Evolutionary conservation across 1,140 invertebrate genomes (phyloP).

Genomic region (Ruditapes philippinarum): DNA sequence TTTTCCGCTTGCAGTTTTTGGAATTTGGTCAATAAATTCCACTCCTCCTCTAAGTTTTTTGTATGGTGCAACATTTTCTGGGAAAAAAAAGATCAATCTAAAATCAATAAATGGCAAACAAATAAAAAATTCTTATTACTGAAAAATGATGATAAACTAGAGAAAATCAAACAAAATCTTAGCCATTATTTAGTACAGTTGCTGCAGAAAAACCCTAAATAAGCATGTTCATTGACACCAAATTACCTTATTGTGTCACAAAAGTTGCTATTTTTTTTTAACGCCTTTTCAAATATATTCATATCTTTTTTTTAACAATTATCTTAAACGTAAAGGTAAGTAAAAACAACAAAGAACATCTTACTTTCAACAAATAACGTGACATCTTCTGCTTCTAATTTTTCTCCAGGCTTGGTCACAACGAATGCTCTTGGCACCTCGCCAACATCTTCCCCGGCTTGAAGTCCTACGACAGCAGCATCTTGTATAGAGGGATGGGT

Average conservation of each 20-base stretch:
- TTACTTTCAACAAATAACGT: slow-evolving; percentile 75
- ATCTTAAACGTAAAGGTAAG: no score
- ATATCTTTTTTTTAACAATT: no score
- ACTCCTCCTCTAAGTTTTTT: slow-evolving; percentile 82
- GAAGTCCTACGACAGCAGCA: slow-evolving; percentile 93
- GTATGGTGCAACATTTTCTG: slow-evolving; percentile 77
- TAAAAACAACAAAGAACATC: slow-evolving; percentile 4
- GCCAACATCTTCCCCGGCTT: slow-evolving; percentile 90
- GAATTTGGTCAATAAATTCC: slow-evolving; percentile 79
- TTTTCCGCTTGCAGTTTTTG: slow-evolving; percentile 80
- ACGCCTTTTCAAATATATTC: no score
- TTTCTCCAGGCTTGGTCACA: slow-evolving; percentile 88
- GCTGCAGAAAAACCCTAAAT: no score
- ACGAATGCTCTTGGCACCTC: slow-evolving; percentile 93
- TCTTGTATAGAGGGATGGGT: slow-evolving; percentile 92
- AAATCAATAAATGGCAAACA: no score
- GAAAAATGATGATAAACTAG: no score
- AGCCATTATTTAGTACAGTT: no score
- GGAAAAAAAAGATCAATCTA: slow-evolving; percentile 56
- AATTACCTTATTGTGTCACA: no score
- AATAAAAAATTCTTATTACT: no score
- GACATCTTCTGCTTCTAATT: slow-evolving; percentile 66
- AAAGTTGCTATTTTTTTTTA: no score
- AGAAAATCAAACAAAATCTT: no score
- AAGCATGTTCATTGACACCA: no score